Base-by-base conservation (phyloP, 1,140 invertebrate species). In the Lepidostoma basale region DNA sequence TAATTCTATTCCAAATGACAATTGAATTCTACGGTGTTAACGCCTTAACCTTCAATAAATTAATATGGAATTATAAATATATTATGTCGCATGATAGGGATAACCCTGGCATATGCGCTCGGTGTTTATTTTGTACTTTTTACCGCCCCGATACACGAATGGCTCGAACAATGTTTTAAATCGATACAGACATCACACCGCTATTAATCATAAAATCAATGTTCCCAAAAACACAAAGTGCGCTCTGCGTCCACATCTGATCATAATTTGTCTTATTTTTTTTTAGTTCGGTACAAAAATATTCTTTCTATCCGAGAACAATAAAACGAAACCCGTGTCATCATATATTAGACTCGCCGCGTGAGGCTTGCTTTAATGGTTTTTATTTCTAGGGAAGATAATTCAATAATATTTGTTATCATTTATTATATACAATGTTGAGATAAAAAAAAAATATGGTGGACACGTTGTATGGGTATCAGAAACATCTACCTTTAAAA, bases 211-310 rank as follows among this genome's bases (percentile, higher is more conserved):
- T 22, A 26, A 25, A 42, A 16, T 60, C 22, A 26, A 40, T 60
- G 9, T 23, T 56, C 20, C 16, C 26, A 26, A 3, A 9, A 40
- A 18, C 23, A 40, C 33, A 42, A 59, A 16, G 36, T 14, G 6
- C 52, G 26, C 18, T 18, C 5, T 14, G 23, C 45, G 45, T 56
- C 28, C 6, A 30, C 18, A 10, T 56, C 26, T 30, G 52, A 16
- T 56, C 10, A 33, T 30, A 30, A 56, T 56, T 56, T 56, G 56
- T 60, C 56, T 42, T 40, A 40, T 60, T 60, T 60, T 60, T 60
- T 42, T 14, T 8, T 26, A 16, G 12, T 10, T 60, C 42, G 5
- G 10, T 0, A 26, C 33, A 30, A n/a, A 63, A 25, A 63, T 63
- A 14, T 63, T 49, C 16, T 6, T 5, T 45, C 23, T 28, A 10